These are phyloP conservation scores for Eupithecia pulchellata DNA, from an alignment of 2,888 invertebrate genomes.

Conservation along the genomic window DNA sequence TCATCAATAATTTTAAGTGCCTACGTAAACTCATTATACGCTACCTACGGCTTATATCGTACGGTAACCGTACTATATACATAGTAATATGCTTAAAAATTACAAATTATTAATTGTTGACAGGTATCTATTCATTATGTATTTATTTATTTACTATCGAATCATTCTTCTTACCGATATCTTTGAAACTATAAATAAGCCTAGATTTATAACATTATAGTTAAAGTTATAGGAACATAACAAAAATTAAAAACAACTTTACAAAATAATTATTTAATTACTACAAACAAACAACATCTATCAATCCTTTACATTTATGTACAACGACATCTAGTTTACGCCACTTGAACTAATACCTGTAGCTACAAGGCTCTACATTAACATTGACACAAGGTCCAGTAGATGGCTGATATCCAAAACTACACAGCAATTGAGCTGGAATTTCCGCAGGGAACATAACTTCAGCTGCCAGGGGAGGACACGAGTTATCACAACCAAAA, in stretches of 20 bases:
- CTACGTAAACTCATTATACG: not conserved
- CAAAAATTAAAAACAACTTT: not conserved
- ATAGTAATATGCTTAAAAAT: no score
- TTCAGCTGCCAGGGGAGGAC: constrained; percentile 50
- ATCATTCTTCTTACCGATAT: no score
- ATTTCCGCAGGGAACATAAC: constrained; percentile 56
- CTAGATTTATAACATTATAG: no score
- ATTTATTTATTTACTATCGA: not conserved
- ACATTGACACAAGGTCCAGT: constrained; percentile 56
- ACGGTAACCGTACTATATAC: no score
- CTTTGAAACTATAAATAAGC: not conserved
- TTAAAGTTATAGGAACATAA: no score
- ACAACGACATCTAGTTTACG: not conserved
- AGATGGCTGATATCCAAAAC: constrained; percentile 52
- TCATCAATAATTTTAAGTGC: not conserved
- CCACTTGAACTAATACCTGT: not conserved
- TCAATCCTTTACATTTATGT: not conserved
- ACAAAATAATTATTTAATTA: not conserved
- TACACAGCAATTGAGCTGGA: constrained; percentile 60
- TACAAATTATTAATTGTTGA: not conserved
- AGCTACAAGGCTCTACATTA: constrained; percentile 54
- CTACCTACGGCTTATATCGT: no score
- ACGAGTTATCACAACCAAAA: constrained; percentile 19
- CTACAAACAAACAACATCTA: not conserved
- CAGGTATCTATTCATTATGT: not conserved